phyloP scores from a whole-genome alignment of 2,113 vertebrate species.

The Corydoras sp. region DNA sequence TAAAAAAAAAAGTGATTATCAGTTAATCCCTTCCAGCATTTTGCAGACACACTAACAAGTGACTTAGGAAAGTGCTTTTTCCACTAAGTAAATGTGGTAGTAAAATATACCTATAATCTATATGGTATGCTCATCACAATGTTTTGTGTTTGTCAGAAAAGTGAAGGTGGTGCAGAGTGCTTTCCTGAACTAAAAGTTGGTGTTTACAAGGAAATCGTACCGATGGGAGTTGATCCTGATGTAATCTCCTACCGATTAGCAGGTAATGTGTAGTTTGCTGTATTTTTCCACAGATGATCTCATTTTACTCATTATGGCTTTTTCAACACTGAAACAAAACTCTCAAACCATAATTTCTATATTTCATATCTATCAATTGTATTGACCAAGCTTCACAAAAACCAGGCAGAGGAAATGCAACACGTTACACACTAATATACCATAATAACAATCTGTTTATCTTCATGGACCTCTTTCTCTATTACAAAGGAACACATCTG shows the following conservation, averaged over 20 bases:
- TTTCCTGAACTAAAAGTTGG: slow-evolving; percentile 84
- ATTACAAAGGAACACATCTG: slow-evolving; percentile 76
- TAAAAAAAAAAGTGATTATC: neutral
- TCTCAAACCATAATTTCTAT: too few species aligned
- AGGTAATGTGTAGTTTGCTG: slow-evolving; percentile 61
- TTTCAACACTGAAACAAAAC: too few species aligned
- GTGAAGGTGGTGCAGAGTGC: slow-evolving; percentile 81
- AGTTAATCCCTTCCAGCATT: too few species aligned
- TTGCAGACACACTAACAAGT: too few species aligned
- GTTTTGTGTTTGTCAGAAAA: slow-evolving; percentile 66
- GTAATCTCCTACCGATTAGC: slow-evolving; percentile 79
- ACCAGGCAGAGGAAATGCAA: too few species aligned
- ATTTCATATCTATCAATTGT: too few species aligned
- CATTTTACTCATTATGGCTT: neutral
- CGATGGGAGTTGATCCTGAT: slow-evolving; percentile 86
- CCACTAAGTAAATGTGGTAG: too few species aligned
- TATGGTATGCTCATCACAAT: neutral
- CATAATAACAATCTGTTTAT: too few species aligned
- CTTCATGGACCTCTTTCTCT: neutral
- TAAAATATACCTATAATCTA: too few species aligned
- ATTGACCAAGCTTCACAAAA: too few species aligned
- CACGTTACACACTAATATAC: too few species aligned
- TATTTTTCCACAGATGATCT: neutral
- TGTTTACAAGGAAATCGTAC: slow-evolving; percentile 89
- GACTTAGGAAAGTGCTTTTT: too few species aligned